Evolutionary conservation across 2,797 vertebrate genomes (phyloP), one percentile per base, ranked within the genome.

Genomic region (Thaleichthys pacificus): DNA sequence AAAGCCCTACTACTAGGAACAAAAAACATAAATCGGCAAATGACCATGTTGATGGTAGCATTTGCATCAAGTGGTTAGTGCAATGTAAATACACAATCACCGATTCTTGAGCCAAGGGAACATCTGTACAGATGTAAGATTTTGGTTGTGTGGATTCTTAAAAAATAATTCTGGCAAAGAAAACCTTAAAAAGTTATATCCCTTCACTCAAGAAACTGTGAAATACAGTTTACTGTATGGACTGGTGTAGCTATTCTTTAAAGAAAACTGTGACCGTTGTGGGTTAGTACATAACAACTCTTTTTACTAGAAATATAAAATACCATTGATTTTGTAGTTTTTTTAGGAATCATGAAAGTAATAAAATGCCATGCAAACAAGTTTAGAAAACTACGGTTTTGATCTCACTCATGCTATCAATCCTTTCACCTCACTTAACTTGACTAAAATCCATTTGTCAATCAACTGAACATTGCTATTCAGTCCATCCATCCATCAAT

Each of bases 1-100:
- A 28, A 80, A 85, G 81, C 76, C 72, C 73, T 68, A n/a, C 63
- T 70, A 77, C 66, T 73, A 71, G 69, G 70, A 60, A 66, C 66
- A 70, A 73, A 80, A 67, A 54, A 67, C 21, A 54, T 19, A 54
- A 66, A 72, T 68, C 75, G 62, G 79, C 79, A 83, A 89, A 88
- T 80, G 74, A 85, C 79, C 78, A 42, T 76, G 3, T 26, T 70
- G 69, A 3, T 58, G 68, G 81, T 84, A 82, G 79, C 75, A 73
- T 80, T 86, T 86, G 76, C 77, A 78, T 77, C 17, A 77, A 77
- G 81, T 80, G 83, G 82, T 90, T 85, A 85, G 89, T 90, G 87
- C n/a, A 66, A 82, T 86, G 84, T 47, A 11, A 47, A 47, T 47
- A 47, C 42, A 47, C 9, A 14, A 47, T 47, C 42, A 47, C 42